These are phyloP conservation scores for Sphyrna mokarran DNA, from an alignment of 2,113 vertebrate genomes.

Conservation along the genomic window DNA sequence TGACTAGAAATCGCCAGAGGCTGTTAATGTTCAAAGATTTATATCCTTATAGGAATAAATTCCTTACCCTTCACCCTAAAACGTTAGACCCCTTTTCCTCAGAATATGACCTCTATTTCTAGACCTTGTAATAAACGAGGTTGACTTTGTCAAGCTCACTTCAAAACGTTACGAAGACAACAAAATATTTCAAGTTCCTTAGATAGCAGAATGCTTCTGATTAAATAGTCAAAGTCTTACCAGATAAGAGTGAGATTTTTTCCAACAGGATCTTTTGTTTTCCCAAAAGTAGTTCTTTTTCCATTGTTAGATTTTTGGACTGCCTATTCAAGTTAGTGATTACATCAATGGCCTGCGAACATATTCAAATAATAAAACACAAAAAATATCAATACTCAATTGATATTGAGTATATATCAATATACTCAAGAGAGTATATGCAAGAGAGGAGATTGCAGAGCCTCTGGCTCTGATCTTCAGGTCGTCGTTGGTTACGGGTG, in stretches of 20 bases:
- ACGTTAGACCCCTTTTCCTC: background rate
- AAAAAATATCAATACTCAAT: background rate
- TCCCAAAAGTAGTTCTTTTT: slow-evolving; percentile 12
- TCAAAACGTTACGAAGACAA: background rate
- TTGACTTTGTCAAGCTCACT: background rate
- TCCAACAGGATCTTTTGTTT: slow-evolving; percentile 29
- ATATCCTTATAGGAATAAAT: background rate
- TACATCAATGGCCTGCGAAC: background rate
- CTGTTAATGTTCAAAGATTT: background rate
- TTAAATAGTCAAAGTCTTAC: slow-evolving; percentile 3
- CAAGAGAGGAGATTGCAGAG: no score
- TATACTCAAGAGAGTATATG: no score
- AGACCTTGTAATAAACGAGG: background rate
- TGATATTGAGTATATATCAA: no score
- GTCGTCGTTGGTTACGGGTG: no score
- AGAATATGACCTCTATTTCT: background rate
- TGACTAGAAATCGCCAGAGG: background rate
- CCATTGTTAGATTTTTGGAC: slow-evolving; percentile 18
- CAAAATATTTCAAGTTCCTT: background rate
- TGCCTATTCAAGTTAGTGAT: slow-evolving; percentile 28
- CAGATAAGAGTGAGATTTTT: slow-evolving; percentile 11
- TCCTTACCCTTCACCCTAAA: background rate
- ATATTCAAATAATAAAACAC: background rate
- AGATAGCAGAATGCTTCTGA: background rate
- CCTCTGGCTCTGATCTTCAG: no score